Evolutionary conservation across 2,797 vertebrate genomes (phyloP).

Genomic region (Botia kubotai): DNA sequence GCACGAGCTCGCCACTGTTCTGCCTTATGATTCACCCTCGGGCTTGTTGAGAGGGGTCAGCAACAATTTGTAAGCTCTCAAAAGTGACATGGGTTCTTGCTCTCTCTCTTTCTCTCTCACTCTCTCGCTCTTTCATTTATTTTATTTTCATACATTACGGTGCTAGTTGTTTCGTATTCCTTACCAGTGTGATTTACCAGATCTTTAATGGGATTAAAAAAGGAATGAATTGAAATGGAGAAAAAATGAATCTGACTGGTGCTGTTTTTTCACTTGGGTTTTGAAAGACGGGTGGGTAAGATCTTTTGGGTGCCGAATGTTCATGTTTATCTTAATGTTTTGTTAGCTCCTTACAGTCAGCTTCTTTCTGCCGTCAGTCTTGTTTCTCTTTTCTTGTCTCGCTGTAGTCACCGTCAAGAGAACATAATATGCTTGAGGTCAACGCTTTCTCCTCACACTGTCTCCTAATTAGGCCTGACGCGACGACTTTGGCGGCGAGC

Average conservation of each 20-base stretch:
- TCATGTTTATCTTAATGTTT: not conserved
- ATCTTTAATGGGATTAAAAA: too few species aligned
- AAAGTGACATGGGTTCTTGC: conserved; percentile 34
- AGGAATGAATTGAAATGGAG: too few species aligned
- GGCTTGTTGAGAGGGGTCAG: conserved; percentile 38
- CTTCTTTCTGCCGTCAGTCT: not conserved
- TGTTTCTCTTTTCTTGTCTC: not conserved
- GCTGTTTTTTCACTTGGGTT: not conserved
- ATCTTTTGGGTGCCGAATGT: too few species aligned
- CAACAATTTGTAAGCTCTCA: conserved; percentile 44
- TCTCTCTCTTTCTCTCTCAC: conserved; percentile 9
- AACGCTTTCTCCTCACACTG: not conserved
- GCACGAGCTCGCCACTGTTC: conserved; percentile 17
- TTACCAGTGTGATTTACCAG: too few species aligned
- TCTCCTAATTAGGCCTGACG: not conserved
- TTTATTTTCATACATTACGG: not conserved
- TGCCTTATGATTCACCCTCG: conserved; percentile 36
- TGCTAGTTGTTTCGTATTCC: not conserved
- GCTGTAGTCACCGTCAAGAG: not conserved
- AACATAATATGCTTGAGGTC: not conserved
- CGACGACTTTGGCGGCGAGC: not conserved
- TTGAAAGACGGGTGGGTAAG: too few species aligned
- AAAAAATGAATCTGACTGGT: too few species aligned
- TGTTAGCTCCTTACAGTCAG: not conserved
- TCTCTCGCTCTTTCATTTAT: not conserved